Evolutionary conservation across 2,113 vertebrate species (phyloP).

Genomic region (Phodopus roborovskii): DNA sequence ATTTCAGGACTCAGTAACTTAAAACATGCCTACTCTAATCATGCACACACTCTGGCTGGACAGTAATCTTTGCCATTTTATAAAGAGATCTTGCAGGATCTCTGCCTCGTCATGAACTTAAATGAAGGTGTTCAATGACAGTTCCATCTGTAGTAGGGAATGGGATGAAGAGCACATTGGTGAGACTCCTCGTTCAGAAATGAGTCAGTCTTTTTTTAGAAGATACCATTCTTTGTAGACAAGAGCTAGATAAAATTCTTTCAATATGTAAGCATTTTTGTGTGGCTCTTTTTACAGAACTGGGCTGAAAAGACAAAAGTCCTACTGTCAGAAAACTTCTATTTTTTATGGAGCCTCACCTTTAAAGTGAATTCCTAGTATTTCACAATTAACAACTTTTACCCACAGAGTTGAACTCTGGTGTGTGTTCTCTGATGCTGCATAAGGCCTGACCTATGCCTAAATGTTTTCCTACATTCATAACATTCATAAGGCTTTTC

Average conservation of each 20-base stretch:
- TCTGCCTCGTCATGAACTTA: neutral
- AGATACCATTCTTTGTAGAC: neutral
- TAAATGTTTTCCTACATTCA: slow-evolving; percentile 78
- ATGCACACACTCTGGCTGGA: neutral
- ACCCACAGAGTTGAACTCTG: slow-evolving; percentile 51
- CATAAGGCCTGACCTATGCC: slow-evolving; percentile 71
- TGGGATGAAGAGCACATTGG: neutral
- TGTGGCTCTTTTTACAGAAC: neutral
- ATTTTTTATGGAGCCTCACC: neutral
- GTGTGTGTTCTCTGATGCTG: slow-evolving; percentile 77
- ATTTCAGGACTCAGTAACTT: neutral
- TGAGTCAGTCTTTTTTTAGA: neutral
- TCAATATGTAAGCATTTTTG: slow-evolving; percentile 2
- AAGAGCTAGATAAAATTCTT: neutral
- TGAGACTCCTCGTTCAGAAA: neutral
- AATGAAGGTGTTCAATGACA: neutral
- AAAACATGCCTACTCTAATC: neutral
- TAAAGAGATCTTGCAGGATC: neutral
- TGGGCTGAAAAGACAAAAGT: neutral
- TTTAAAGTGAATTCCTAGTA: neutral
- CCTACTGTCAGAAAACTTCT: slow-evolving; percentile 8
- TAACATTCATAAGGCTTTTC: slow-evolving; percentile 78
- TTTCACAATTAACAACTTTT: slow-evolving; percentile 26
- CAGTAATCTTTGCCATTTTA: neutral
- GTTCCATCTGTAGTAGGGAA: neutral